phyloP scores from a whole-genome alignment of 2,888 invertebrate genomes.

The Phalera bucephala region DNA sequence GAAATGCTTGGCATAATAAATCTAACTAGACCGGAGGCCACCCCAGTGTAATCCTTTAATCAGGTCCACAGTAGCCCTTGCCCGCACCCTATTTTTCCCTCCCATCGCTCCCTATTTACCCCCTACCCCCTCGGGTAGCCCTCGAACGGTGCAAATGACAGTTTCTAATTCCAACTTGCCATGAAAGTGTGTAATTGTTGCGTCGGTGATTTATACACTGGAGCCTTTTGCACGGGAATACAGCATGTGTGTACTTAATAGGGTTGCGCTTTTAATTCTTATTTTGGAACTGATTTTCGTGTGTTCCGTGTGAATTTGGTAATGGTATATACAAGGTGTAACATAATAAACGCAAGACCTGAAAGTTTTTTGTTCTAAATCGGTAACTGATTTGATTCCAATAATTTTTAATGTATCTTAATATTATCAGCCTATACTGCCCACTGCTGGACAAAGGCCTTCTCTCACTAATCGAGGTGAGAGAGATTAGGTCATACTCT shows the following conservation, averaged over 20 bases:
- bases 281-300: too few relatives aligned
- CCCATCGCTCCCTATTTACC: constrained; percentile 61
- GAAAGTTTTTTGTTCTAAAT: too few relatives aligned
- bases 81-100: constrained; percentile 79
- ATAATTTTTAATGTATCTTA: too few relatives aligned
- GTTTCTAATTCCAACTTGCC: constrained; percentile 84
- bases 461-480: too few relatives aligned
- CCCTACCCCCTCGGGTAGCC: constrained; percentile 44
- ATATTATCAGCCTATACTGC: too few relatives aligned
- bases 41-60: constrained; percentile 81
- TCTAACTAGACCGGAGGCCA: constrained; percentile 80
- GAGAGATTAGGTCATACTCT: too few relatives aligned
- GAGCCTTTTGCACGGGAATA: constrained; percentile 64
- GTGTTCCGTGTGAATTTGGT: too few relatives aligned
- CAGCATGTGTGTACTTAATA: constrained; percentile 56
- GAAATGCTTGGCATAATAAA: constrained; percentile 80
- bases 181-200: constrained; percentile 84
- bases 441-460: too few relatives aligned
- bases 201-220: constrained; percentile 80
- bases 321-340: too few relatives aligned
- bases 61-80: constrained; percentile 79
- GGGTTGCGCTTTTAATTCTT: constrained; percentile 20
- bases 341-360: too few relatives aligned
- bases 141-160: constrained; percentile 83
- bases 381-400: too few relatives aligned